Base-by-base conservation (phyloP, 2,888 invertebrate genomes). In the Pammene fasciana region DNA sequence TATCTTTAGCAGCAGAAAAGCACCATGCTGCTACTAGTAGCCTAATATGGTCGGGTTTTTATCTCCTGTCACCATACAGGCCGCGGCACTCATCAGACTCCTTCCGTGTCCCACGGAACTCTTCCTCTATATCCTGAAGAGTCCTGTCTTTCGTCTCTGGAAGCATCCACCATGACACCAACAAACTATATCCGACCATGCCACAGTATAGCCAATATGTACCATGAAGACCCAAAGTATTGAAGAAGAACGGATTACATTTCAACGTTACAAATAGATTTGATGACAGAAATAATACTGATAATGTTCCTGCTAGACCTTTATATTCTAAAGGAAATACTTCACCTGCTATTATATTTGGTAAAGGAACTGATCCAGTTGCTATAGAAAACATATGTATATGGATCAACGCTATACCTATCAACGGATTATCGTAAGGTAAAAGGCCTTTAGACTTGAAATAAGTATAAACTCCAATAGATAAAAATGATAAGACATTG, bases 241-340 rank as follows among this genome's bases (percentile, higher is more conserved):
- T 73, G 4, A 80, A 71, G 0, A 82, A 62, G 38, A 72, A 72
- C 0, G 77, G 75, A 13, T 77, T 76, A 14, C 80, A 78, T 55
- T 84, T 83, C 0, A 79, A 71, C 0, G 77, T 65, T 0, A 79
- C 36, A 41, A 82, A 81, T 11, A 77, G 71, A 38, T 77, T 78
- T 0, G 76, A 46, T 0, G 82, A 80, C 54, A 79, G 72, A n/a
- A 81, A 79, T 13, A 82, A 16, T 0, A 79, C 76, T 36, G 79
- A 78, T 43, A 78, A 74, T 0, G 76, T 75, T 0, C 78, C 78
- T 9, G 94, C 76, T 8, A 79, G 45, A 57, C 76, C 75, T 48
- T 75, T 74, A 34, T 75, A 77, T 26, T 76, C 74, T 45, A 78
- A 64, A 5, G 80, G 78, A 59, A 79, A 79, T 6, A 80, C 65